Conservation (phyloP, 2,113 vertebrate species). For the Procavia capensis region DNA sequence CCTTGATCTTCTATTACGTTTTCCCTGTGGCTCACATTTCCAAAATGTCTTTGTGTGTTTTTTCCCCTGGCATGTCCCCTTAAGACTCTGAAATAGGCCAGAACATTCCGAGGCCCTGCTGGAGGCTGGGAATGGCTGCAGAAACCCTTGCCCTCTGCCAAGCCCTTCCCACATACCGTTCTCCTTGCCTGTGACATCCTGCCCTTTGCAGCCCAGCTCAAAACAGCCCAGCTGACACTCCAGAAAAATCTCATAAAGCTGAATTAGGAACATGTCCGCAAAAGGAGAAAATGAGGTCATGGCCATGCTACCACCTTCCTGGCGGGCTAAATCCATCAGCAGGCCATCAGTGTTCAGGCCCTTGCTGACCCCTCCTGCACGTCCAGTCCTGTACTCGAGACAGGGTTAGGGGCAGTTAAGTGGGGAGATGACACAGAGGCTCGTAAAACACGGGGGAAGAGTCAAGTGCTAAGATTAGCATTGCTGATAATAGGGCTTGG, state of each 20-base stretch:
- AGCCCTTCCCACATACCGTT: constrained; percentile 50
- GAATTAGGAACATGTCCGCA: constrained; percentile 51
- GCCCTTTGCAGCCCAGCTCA: constrained; percentile 16
- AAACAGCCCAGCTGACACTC: constrained; percentile 71
- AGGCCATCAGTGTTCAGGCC: neutral
- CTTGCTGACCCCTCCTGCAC: neutral
- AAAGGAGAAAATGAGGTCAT: constrained; percentile 70
- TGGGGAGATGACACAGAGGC: neutral
- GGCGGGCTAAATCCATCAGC: constrained; percentile 17
- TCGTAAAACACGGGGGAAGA: neutral
- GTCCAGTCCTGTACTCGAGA: neutral
- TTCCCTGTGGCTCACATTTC: neutral
- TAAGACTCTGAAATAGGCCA: constrained; percentile 39
- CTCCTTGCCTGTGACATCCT: constrained; percentile 48
- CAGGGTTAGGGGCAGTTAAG: neutral
- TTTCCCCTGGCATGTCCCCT: neutral
- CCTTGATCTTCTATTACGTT: neutral
- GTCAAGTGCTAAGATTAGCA: neutral
- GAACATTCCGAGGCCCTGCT: constrained; percentile 52
- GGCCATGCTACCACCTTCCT: constrained; percentile 29
- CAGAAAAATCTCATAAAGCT: constrained; percentile 63
- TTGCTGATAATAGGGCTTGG: neutral
- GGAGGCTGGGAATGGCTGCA: neutral
- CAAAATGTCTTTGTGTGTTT: neutral
- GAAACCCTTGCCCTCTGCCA: constrained; percentile 15